phyloP scores from a whole-genome alignment of 2,797 vertebrate species.

The Sebastes umbrosus region DNA sequence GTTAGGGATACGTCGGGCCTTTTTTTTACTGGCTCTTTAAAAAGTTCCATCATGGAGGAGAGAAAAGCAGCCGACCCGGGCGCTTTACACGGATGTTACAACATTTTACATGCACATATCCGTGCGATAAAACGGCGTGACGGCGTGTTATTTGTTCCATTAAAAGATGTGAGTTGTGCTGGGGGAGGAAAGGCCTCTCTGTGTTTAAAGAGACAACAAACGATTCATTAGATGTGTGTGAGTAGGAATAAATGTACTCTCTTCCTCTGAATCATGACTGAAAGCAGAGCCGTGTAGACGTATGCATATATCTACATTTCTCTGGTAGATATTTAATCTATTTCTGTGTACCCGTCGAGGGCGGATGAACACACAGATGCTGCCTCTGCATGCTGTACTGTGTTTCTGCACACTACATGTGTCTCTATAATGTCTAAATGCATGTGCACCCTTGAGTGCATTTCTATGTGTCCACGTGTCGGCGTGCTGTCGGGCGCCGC shows the following conservation, averaged over 20 bases:
- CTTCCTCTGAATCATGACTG: neutral
- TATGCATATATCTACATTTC: neutral
- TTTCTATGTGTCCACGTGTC: neutral
- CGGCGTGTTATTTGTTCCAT: constrained; percentile 25
- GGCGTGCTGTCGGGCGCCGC: neutral
- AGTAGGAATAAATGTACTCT: neutral
- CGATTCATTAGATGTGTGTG: neutral
- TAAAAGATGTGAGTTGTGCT: constrained; percentile 17
- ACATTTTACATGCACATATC: constrained; percentile 20
- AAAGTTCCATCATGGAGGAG: neutral
- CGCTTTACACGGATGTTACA: constrained; percentile 17
- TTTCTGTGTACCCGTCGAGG: neutral
- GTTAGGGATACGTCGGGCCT: constrained; percentile 12
- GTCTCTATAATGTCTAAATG: neutral
- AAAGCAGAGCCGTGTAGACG: neutral
- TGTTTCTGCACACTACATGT: neutral
- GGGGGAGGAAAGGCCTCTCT: neutral
- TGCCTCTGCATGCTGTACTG: neutral
- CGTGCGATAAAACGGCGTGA: neutral
- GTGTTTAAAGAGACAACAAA: neutral
- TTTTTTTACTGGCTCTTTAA: constrained; percentile 3
- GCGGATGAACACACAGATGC: neutral
- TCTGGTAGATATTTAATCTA: neutral
- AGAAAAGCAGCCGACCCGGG: neutral
- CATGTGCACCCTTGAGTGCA: neutral